Evolutionary conservation across 2,797 vertebrate species (phyloP).

Genomic region (Florisuga fusca): DNA sequence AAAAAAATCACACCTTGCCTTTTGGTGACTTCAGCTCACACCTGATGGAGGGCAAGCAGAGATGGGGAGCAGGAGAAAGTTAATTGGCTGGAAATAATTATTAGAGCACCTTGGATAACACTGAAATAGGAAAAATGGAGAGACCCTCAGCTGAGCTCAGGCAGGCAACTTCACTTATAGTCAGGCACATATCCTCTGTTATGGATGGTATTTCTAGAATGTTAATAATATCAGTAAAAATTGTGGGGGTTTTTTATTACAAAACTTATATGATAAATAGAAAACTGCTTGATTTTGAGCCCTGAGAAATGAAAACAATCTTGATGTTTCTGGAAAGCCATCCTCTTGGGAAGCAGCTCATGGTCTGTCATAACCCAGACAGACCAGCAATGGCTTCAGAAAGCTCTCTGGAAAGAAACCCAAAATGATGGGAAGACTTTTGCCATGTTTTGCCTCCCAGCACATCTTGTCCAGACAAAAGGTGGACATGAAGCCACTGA

Average conservation of each 20-base stretch:
- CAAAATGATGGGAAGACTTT: rapidly evolving
- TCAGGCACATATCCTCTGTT: neutral
- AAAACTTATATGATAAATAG: neutral
- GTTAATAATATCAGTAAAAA: neutral
- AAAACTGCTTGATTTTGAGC: neutral
- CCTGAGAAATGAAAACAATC: rapidly evolving
- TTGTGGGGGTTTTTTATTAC: neutral
- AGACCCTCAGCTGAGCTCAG: neutral
- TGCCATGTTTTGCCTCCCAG: neutral
- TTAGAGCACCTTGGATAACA: neutral
- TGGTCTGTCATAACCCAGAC: neutral
- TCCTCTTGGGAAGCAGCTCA: neutral
- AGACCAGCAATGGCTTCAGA: neutral
- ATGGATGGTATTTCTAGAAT: neutral
- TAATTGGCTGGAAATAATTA: neutral
- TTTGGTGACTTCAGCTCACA: neutral
- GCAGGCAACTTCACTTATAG: neutral
- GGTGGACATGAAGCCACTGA: neutral
- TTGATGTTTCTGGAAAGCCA: neutral
- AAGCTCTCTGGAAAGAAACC: neutral
- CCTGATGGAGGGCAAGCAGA: neutral
- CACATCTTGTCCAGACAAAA: neutral
- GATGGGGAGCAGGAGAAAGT: neutral
- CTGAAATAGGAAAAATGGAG: rapidly evolving
- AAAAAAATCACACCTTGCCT: neutral